Conservation (phyloP, 2,888 invertebrate species). For the Ypsolopha sequella region DNA sequence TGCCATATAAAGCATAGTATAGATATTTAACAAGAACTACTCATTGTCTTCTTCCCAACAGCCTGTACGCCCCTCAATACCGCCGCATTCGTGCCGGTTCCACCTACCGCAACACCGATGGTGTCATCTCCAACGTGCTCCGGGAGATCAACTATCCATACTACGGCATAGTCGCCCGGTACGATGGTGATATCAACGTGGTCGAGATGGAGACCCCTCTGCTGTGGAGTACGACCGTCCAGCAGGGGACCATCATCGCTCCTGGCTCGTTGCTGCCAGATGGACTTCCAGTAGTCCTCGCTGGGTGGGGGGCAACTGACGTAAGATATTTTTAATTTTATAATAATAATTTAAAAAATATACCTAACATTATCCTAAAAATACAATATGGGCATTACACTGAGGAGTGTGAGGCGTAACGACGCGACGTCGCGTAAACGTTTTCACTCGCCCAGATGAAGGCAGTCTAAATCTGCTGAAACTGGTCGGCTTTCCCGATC, state of each 20-base stretch:
- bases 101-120: conserved; percentile 31
- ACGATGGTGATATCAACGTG: conserved; percentile 33
- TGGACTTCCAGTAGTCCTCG: conserved; percentile 22
- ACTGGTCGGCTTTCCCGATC: too few species aligned
- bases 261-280: conserved; percentile 17
- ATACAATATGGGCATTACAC: too few species aligned
- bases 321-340: conserved; percentile 23
- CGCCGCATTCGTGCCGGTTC: conserved; percentile 41
- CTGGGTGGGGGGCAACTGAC: conserved; percentile 33
- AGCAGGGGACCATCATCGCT: conserved; percentile 18
- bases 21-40: conserved; percentile 8
- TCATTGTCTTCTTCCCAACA: conserved; percentile 10
- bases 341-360: too few species aligned
- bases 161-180: conserved; percentile 15
- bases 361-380: too few species aligned
- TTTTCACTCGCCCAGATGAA: too few species aligned
- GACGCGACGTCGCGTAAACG: too few species aligned
- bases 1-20: too few species aligned
- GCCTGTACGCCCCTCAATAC: conserved; percentile 14
- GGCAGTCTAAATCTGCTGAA: too few species aligned
- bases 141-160: conserved; percentile 25
- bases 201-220: conserved; percentile 17
- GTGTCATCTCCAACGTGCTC: conserved; percentile 19
- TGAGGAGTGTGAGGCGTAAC: too few species aligned
- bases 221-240: conserved; percentile 17